Conservation (phyloP, 2,888 invertebrate genomes). For the Chelonus formosanus region DNA sequence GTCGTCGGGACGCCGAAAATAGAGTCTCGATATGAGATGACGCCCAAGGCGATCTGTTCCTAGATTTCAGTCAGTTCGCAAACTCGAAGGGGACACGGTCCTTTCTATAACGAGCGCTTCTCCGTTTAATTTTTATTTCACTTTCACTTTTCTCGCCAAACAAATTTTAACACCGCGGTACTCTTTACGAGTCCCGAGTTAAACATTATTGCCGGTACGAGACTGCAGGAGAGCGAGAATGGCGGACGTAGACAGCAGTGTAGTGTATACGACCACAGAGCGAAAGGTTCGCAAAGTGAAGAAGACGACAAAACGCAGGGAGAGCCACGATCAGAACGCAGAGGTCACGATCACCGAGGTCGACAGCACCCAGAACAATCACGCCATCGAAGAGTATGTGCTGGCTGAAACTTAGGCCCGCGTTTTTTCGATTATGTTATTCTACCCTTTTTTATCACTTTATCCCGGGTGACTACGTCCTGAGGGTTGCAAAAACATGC, state of each 20-base stretch:
- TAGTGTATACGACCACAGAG: slow-evolving; percentile 84
- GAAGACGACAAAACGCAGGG: slow-evolving; percentile 85
- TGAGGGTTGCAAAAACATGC: neutral
- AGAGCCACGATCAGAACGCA: slow-evolving; percentile 75
- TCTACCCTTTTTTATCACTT: slow-evolving; percentile 6
- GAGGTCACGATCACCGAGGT: slow-evolving; percentile 86
- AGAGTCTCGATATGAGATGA: slow-evolving; percentile 64
- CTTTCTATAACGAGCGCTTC: slow-evolving; percentile 33
- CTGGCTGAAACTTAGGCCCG: slow-evolving; percentile 66
- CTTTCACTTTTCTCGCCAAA: slow-evolving; percentile 1
- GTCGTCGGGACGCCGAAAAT: slow-evolving; percentile 64
- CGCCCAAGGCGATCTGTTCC: slow-evolving; percentile 62
- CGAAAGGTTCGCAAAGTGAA: slow-evolving; percentile 91
- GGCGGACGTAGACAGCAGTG: slow-evolving; percentile 88
- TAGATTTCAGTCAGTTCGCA: slow-evolving; percentile 66
- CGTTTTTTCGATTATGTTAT: slow-evolving; percentile 24
- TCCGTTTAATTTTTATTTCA: neutral
- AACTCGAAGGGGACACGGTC: slow-evolving; percentile 59
- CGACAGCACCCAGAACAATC: slow-evolving; percentile 74
- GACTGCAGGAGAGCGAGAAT: slow-evolving; percentile 65
- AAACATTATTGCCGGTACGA: slow-evolving; percentile 7
- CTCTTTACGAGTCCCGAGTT: neutral
- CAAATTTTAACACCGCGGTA: slow-evolving; percentile 4
- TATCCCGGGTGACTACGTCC: slow-evolving; percentile 7
- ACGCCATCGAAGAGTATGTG: slow-evolving; percentile 86